Conservation (phyloP, 2,113 vertebrate genomes). For the Phasianus colchicus region DNA sequence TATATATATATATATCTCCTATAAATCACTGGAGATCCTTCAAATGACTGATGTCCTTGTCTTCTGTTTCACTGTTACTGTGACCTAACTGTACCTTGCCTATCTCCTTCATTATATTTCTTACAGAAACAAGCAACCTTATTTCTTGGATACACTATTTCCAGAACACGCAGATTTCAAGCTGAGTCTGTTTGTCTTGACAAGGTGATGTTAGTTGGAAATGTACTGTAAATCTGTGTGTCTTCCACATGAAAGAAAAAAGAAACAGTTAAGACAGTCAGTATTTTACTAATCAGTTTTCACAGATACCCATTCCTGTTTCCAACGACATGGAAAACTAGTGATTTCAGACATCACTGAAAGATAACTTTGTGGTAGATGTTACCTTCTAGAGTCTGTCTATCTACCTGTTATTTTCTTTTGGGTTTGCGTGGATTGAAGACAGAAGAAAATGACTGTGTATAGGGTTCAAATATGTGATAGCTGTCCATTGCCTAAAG, state of each 20-base stretch:
- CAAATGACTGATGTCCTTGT: background rate
- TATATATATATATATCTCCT: background rate
- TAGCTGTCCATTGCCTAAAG: background rate
- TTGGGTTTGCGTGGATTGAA: background rate
- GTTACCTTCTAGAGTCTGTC: background rate
- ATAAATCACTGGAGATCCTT: background rate
- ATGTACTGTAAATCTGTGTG: background rate
- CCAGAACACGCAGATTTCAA: background rate
- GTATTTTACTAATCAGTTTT: conserved; percentile 13
- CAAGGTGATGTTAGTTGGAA: background rate
- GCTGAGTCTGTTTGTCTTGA: background rate
- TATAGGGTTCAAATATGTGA: background rate
- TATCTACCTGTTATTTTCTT: background rate
- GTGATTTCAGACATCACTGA: rapidly evolving
- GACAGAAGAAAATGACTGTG: background rate
- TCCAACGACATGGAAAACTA: background rate
- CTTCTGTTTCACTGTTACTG: background rate
- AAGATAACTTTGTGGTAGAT: background rate
- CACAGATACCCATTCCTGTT: background rate
- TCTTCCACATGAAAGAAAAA: background rate
- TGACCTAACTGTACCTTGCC: background rate
- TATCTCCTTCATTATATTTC: background rate
- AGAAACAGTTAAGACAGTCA: background rate
- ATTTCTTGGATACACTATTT: background rate
- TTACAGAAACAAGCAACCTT: background rate